A percentile compares a stretch with the other conserved stretches of the same genome.
Conservation (phyloP, 2,797 vertebrate genomes). For the Sitta carolinensis region DNA sequence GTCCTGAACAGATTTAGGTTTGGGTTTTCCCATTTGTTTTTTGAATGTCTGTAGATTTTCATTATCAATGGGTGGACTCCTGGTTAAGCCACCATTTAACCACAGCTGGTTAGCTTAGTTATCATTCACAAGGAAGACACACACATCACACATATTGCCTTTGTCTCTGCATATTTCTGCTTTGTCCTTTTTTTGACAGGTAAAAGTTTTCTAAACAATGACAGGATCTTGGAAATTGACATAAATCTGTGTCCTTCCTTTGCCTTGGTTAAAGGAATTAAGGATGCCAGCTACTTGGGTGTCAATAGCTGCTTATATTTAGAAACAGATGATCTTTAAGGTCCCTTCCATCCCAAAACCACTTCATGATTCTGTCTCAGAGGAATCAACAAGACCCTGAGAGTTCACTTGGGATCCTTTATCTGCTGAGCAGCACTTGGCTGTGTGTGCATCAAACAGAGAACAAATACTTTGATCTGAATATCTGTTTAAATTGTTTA, state of each 20-base stretch:
- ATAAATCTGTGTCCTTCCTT: not conserved
- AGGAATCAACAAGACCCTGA: not conserved
- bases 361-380: not conserved
- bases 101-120: not conserved
- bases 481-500: not conserved
- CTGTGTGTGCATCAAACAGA: not conserved
- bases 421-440: not conserved
- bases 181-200: not conserved
- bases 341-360: not conserved
- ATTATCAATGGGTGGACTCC: not conserved
- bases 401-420: not conserved
- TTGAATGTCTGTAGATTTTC: not conserved
- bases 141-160: not conserved
- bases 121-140: not conserved
- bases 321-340: not conserved
- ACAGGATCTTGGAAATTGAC: not conserved
- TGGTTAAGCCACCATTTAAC: not conserved
- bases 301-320: not conserved
- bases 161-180: not conserved
- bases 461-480: not conserved
- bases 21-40: not conserved
- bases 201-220: not conserved
- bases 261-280: not conserved
- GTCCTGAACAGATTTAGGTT: no score
- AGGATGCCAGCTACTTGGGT: rapidly evolving